Base-by-base conservation (phyloP, 1,140 invertebrate genomes). In the Drosophila serrata region DNA sequence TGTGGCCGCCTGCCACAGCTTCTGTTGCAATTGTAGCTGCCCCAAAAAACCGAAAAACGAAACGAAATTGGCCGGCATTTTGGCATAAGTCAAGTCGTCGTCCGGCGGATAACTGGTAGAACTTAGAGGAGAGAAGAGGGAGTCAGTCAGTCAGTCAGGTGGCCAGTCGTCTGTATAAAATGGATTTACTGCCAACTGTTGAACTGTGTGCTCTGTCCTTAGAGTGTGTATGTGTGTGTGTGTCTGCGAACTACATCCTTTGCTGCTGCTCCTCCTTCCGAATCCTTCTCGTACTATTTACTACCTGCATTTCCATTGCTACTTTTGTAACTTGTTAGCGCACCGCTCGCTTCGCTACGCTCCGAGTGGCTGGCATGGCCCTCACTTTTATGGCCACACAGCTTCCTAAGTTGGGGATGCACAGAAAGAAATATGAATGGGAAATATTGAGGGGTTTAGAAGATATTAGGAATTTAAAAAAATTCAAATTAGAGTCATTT, bases 101-200 rank as follows among this genome's bases (percentile, higher is more conserved):
- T 62, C 65, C 48, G 31, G 22, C 46, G 64, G 53, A 59, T 49
- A 70, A 55, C 45, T 40, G 43, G 39, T 33, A 70, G n/a, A n/a
- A 29, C 45, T n/a, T n/a, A n/a, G n/a, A n/a, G n/a, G n/a, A n/a
- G n/a, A n/a, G n/a, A n/a, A 15, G 24, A 64, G 51, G 33, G 75
- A 75, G 73, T 73, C 72, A 63, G 70, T 73, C 73, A 63, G 70
- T 73, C 33, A 79, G 75, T 75, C 76, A 84, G 74, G 82, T 67
- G 73, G 77, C 73, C 85, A 88, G 79, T 91, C 90, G 74, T 76
- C 90, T 90, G 90, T 91, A 75, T 91, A 91, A 91, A 91, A 91
- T 90, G 90, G 90, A 91, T 91, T 91, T 91, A 91, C 88, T 88
- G 85, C 84, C 84, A 88, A 88, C 84, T 88, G 84, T 88, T 88